Evolutionary conservation across 1,140 invertebrate genomes (phyloP).

Genomic region (Asbolus verrucosus): DNA sequence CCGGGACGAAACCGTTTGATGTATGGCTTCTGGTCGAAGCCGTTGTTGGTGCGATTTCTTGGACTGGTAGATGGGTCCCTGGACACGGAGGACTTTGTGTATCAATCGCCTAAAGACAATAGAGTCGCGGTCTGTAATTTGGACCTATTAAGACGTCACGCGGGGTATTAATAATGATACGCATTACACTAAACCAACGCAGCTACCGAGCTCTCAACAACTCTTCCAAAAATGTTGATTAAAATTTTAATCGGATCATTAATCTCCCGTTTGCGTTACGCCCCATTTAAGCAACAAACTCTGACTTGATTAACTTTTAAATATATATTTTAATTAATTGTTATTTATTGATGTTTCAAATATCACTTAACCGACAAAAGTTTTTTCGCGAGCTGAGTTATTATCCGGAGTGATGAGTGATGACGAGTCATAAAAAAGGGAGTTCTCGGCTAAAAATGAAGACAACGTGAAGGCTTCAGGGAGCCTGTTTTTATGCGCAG

Average conservation of each 20-base stretch:
- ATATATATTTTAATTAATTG: constrained; percentile 47
- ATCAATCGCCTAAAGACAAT: constrained; percentile 11
- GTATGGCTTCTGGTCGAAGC: too few relatives aligned
- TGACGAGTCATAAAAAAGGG: constrained; percentile 20
- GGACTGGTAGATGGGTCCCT: too few relatives aligned
- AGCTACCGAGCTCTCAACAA: constrained; percentile 50
- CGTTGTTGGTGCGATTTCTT: too few relatives aligned
- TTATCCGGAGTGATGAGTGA: constrained; percentile 7
- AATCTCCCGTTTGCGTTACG: constrained; percentile 51
- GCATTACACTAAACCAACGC: constrained; percentile 54
- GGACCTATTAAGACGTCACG: constrained; percentile 55
- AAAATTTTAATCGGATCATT: constrained; percentile 58
- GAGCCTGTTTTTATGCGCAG: constrained; percentile 2
- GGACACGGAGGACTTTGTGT: too few relatives aligned
- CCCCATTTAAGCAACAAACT: constrained; percentile 51
- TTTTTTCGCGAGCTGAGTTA: constrained; percentile 16
- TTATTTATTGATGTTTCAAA: constrained; percentile 49
- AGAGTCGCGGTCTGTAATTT: constrained; percentile 49
- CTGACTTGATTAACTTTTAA: constrained; percentile 54
- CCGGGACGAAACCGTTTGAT: too few relatives aligned
- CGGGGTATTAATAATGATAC: constrained; percentile 54
- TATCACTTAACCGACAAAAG: constrained; percentile 36
- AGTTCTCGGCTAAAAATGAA: constrained; percentile 15
- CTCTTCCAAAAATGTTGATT: constrained; percentile 54
- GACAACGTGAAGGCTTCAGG: constrained; percentile 9